Evolutionary conservation across 2,888 invertebrate species (phyloP), one percentile per base, ranked within the genome.

Genomic region (Drosophila paranaensis): DNA sequence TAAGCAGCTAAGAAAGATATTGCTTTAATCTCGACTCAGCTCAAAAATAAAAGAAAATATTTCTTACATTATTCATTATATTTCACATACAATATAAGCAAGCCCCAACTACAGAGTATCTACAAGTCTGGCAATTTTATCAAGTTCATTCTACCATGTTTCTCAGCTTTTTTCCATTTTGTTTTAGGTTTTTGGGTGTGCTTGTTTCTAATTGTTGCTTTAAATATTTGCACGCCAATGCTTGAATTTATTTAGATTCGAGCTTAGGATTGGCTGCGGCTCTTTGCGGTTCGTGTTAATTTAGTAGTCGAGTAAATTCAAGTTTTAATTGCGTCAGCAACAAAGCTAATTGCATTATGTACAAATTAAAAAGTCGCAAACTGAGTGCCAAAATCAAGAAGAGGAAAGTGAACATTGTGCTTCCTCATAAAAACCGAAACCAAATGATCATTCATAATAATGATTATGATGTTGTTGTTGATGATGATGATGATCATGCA

Each of bases 171-270:
- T 9, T 20, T 51, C 45, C 60, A 73, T 71, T 79, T 79, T 69
- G 13, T 46, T 27, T 51, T 45, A 60, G 73, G 73, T 70, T 79
- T 77, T 71, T 72, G 76, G 84, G 86, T 72, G 86, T 69, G 85
- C 61, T 79, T 58, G 40, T 48, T 39, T 64, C 57, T 84, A 80
- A 79, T 84, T 82, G 82, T 77, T 72, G 72, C 63, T 66, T 81
- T 60, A 74, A 79, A 89, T 84, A 79, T 74, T 81, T 87, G 78
- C 71, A 73, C 76, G 72, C 30, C 56, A 46, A 57, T 65, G 43
- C 16, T 56, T 56, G 62, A 53, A 42, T 66, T 78, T 63, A 55
- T 63, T 69, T 58, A 25, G 48, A 73, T 64, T 50, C 40, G 43
- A 46, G 62, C 40, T 62, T 53, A 43, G 74, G 71, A 46, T 68